Evolutionary conservation across 1,140 invertebrate genomes (phyloP).

Genomic region (Muscidifurax raptorellus): DNA sequence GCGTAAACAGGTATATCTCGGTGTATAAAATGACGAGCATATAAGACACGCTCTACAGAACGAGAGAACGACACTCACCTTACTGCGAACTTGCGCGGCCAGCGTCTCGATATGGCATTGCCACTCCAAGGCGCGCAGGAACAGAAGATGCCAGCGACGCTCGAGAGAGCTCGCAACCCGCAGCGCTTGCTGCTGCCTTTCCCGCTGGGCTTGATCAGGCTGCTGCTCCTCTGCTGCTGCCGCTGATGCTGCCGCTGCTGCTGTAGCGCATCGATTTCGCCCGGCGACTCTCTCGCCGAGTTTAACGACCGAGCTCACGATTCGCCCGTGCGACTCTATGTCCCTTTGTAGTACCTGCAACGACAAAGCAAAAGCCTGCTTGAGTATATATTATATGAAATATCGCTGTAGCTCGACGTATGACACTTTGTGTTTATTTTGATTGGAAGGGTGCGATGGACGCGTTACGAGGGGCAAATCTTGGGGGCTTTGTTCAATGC

Average conservation of each 20-base stretch:
- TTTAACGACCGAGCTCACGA: constrained; percentile 86
- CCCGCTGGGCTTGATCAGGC: constrained; percentile 58
- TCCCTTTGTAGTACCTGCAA: constrained; percentile 89
- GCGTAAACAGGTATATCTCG: not conserved
- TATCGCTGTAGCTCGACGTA: not conserved
- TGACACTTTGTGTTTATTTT: not conserved
- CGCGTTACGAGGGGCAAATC: not conserved
- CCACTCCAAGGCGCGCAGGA: constrained; percentile 91
- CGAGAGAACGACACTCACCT: constrained; percentile 61
- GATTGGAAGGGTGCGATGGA: not conserved
- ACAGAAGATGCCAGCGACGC: constrained; percentile 90
- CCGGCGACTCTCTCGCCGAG: constrained; percentile 71
- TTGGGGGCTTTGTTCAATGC: not conserved
- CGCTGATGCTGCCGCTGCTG: constrained; percentile 57
- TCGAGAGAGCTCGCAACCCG: constrained; percentile 80
- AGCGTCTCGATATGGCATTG: constrained; percentile 87
- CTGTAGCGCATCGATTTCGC: constrained; percentile 34
- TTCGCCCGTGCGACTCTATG: constrained; percentile 89
- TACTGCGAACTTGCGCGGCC: constrained; percentile 67
- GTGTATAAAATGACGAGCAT: not conserved
- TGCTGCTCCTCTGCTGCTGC: constrained; percentile 54
- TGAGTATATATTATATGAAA: not conserved
- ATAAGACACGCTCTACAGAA: not conserved
- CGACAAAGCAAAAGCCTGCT: constrained; percentile 50
- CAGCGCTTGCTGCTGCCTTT: constrained; percentile 65